Conservation (phyloP, 92 coral and sea anemone genomes). For the Phymanthus crucifer region DNA sequence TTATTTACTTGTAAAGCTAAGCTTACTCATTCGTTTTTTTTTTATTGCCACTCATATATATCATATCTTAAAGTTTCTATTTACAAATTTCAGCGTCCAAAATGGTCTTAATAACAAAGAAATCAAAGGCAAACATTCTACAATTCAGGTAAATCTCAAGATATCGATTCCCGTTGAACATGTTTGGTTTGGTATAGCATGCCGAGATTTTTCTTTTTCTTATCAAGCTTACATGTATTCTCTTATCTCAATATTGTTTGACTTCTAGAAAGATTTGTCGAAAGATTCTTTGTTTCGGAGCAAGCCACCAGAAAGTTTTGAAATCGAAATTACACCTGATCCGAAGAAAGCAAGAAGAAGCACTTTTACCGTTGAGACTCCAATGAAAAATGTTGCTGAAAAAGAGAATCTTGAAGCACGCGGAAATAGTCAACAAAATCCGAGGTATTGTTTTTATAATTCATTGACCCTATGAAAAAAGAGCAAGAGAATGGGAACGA, state of each 20-base stretch:
- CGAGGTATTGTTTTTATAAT: constrained; percentile 13
- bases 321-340: constrained; percentile 24
- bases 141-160: no score
- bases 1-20: neutral
- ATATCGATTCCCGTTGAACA: no score
- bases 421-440: neutral
- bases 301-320: constrained; percentile 29
- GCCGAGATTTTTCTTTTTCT: neutral
- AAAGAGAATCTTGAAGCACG: neutral
- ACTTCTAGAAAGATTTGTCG: neutral
- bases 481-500: no score
- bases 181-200: no score
- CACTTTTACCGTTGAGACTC: constrained; percentile 27
- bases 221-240: neutral
- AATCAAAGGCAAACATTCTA: no score
- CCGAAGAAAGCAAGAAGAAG: constrained; percentile 27
- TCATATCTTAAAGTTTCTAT: neutral
- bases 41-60: neutral
- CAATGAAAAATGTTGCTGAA: neutral
- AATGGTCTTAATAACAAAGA: no score
- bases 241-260: neutral
- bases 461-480: no score
- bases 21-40: no score
- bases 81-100: neutral
- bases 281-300: constrained; percentile 1